These are phyloP conservation scores for Ahaetulla prasina DNA, from an alignment of 2,113 vertebrate genomes.

Conservation along the genomic window DNA sequence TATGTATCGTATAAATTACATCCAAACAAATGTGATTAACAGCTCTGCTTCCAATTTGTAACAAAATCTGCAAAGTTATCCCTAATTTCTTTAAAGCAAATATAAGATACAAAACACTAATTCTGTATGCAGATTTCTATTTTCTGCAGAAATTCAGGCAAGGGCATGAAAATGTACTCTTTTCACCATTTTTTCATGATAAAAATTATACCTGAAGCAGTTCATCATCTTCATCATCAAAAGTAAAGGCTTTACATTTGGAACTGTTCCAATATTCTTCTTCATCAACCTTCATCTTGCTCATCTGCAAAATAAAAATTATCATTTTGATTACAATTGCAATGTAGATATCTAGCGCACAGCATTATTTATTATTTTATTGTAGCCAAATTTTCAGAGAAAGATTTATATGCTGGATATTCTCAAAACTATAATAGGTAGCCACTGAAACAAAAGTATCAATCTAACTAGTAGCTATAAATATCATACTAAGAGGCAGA, in stretches of 20 bases:
- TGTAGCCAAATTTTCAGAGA: background rate
- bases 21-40: background rate
- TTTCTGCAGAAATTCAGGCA: background rate
- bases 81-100: background rate
- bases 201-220: conserved; percentile 74
- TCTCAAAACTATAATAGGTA: background rate
- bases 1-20: background rate
- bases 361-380: no score
- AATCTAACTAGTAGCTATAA: background rate
- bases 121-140: background rate
- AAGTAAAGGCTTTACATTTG: conserved; percentile 90
- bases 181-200: background rate
- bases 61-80: background rate
- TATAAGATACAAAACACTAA: background rate
- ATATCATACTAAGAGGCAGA: background rate
- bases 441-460: background rate
- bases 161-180: background rate
- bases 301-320: conserved; percentile 73
- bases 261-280: conserved; percentile 96
- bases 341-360: background rate
- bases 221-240: conserved; percentile 93
- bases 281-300: conserved; percentile 82
- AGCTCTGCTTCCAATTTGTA: background rate
- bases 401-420: background rate
- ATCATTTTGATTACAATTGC: background rate